Evolutionary conservation across 2,113 vertebrate species (phyloP), one percentile per base, ranked within the genome.

Genomic region (Donacobius atricapilla): DNA sequence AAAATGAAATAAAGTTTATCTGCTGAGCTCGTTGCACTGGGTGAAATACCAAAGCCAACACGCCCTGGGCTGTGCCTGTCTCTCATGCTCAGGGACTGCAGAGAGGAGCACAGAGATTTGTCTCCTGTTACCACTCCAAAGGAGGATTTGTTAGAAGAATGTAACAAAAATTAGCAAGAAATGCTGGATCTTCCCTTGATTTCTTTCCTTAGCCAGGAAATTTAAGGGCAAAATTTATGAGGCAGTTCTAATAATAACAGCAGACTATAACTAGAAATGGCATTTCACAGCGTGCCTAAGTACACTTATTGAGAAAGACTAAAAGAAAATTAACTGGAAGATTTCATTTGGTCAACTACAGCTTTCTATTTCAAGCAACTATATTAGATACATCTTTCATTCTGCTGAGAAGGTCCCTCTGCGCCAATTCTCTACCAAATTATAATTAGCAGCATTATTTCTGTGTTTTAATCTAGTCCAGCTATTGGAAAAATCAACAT

Each of bases 371-470:
- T 84, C 57, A 51, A 89, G 57, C 12, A 87, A 20, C 37, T 40
- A 14, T 47, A 82, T 82, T 40, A 82, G 42, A 60, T 68, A 39
- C 13, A 68, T 76, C 71, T 68, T 82, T 77, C 70, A 65, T 80
- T 77, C 76, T 50, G 63, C 50, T 77, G 71, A 89, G 28, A 86
- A 72, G 58, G 71, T 51, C 72, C 42, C 42, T 91, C 75, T 1
- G 1, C 61, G 68, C 68, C 64, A 95, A 57, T 83, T 89, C 54
- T 44, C 47, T 37, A 68, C 5, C 44, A 81, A 92, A 91, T 80
- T 48, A 73, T 89, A 89, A 94, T 91, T 70, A 92, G 54, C 25
- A 30, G 53, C 87, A 94, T 94, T 91, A 90, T 91, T 91, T 83
- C 63, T 89, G 16, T 45, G 19, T 65, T 93, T 96, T 86, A n/a